phyloP scores from a whole-genome alignment of 2,113 vertebrate genomes.

The Oreochromis spilurus region DNA sequence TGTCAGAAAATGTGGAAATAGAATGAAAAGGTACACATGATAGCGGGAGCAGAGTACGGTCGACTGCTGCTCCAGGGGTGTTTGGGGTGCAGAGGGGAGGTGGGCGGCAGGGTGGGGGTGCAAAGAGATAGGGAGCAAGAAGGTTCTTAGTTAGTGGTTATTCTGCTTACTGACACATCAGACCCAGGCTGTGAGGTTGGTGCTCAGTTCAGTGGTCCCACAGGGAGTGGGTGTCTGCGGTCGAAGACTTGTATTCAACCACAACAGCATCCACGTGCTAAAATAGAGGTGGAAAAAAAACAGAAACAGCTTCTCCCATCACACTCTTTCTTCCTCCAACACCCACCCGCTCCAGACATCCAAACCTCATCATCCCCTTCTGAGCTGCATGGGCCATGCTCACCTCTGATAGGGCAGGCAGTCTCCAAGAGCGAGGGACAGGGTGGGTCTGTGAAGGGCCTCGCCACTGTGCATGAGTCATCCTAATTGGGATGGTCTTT shows the following conservation, averaged over 20 bases:
- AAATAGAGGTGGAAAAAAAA: slow-evolving; percentile 40
- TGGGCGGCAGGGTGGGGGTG: background rate
- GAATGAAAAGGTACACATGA: slow-evolving; percentile 21
- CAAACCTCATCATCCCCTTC: slow-evolving; percentile 29
- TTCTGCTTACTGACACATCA: slow-evolving; percentile 53
- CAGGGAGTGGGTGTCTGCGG: slow-evolving; percentile 59
- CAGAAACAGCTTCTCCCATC: slow-evolving; percentile 2
- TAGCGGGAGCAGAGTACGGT: slow-evolving; percentile 33
- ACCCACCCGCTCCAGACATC: background rate
- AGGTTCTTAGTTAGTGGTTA: slow-evolving; percentile 37
- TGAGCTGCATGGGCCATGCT: slow-evolving; percentile 13
- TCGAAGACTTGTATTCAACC: slow-evolving; percentile 39
- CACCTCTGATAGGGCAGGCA: slow-evolving; percentile 29
- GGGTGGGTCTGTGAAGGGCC: slow-evolving; percentile 16
- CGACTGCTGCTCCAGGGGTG: slow-evolving; percentile 43
- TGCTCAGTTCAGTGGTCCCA: slow-evolving; percentile 58
- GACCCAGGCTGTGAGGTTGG: slow-evolving; percentile 55
- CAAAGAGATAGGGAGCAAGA: background rate
- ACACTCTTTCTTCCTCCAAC: background rate
- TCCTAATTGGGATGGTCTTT: slow-evolving; percentile 66
- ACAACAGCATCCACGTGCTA: slow-evolving; percentile 31
- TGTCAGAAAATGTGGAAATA: slow-evolving; percentile 44
- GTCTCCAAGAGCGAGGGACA: slow-evolving; percentile 26
- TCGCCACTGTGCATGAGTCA: slow-evolving; percentile 62
- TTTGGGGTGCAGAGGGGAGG: slow-evolving; percentile 5